A percentile compares a stretch with the other conserved stretches of the same genome.
These are phyloP conservation scores for Sarcophaga carnaria DNA, from an alignment of 2,888 invertebrate species.

Conservation along the genomic window DNA sequence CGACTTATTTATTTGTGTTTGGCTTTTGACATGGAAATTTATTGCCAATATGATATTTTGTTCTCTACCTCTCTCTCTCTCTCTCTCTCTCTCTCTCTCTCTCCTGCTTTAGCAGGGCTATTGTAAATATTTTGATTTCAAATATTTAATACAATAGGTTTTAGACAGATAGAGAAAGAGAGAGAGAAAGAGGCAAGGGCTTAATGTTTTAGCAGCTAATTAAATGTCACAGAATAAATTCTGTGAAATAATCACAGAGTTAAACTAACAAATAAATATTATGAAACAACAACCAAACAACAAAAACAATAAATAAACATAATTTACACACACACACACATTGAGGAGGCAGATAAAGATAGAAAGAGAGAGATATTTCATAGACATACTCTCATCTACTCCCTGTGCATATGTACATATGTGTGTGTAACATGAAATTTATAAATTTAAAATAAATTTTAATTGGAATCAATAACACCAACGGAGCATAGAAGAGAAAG, in stretches of 20 bases:
- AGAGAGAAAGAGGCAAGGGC: neutral
- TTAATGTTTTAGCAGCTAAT: slow-evolving; percentile 71
- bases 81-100: no score
- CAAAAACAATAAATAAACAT: neutral
- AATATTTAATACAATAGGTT: neutral
- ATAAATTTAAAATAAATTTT: slow-evolving; percentile 8
- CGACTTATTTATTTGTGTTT: slow-evolving; percentile 32
- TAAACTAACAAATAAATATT: neutral
- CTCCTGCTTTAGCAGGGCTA: neutral
- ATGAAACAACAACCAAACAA: neutral
- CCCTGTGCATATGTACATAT: neutral
- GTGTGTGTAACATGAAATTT: neutral
- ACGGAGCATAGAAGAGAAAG: neutral
- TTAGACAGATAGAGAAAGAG: neutral
- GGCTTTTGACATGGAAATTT: slow-evolving; percentile 55
- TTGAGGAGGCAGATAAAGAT: neutral
- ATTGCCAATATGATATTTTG: slow-evolving; percentile 21
- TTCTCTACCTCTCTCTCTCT: neutral
- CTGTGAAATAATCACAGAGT: slow-evolving; percentile 69
- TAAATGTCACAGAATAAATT: slow-evolving; percentile 76
- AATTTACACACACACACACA: neutral
- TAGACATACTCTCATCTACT: no score
- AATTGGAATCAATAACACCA: slow-evolving; percentile 51
- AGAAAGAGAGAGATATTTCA: no score
- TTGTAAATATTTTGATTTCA: neutral